Conservation (phyloP, 2,113 vertebrate species). For the Pseudopipra pipra region DNA sequence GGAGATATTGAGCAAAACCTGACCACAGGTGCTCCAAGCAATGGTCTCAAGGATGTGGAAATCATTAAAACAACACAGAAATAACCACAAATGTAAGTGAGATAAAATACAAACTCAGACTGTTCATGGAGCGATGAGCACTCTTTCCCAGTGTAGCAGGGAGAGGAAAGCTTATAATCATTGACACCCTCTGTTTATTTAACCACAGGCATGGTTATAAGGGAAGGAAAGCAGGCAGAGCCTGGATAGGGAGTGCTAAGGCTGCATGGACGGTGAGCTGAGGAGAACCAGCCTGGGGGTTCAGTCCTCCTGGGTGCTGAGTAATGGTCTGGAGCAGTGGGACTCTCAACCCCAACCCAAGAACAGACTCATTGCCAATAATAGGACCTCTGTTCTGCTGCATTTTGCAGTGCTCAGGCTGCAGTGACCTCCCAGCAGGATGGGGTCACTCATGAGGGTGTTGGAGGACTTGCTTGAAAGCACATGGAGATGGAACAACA, state of each 20-base stretch:
- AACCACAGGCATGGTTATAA: neutral
- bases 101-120: neutral
- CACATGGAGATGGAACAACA: neutral
- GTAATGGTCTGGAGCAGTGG: neutral
- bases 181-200: neutral
- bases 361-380: neutral
- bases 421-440: neutral
- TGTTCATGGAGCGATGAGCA: neutral
- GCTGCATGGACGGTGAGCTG: neutral
- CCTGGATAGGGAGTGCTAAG: neutral
- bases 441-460: neutral
- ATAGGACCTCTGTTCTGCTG: neutral
- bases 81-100: neutral
- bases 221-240: neutral
- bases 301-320: neutral
- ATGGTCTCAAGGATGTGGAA: neutral
- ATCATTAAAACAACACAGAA: neutral
- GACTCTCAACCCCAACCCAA: neutral
- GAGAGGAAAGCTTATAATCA: neutral
- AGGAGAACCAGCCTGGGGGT: neutral
- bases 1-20: neutral
- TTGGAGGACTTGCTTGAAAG: neutral
- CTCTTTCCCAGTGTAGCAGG: neutral
- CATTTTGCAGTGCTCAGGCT: neutral
- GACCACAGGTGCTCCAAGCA: neutral